Evolutionary conservation across 2,888 invertebrate species (phyloP).

Genomic region (Chymomyza caudatula): DNA sequence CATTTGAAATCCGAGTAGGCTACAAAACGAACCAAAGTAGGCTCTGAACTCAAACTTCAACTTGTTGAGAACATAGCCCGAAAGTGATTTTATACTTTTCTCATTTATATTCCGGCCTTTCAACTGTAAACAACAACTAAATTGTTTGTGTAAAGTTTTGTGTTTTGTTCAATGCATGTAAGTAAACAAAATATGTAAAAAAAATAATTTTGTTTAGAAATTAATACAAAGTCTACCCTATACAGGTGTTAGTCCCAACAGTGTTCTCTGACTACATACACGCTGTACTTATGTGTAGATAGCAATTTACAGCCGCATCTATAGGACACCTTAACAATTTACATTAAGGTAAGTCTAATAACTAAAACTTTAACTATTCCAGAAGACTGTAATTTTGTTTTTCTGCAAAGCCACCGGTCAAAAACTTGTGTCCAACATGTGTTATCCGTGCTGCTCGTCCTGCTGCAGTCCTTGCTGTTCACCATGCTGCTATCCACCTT

Average conservation of each 20-base stretch:
- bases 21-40: background rate
- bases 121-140: background rate
- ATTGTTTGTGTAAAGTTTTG: background rate
- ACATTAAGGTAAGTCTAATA: background rate
- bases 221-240: too few species aligned
- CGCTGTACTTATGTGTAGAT: too few species aligned
- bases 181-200: background rate
- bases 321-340: too few species aligned
- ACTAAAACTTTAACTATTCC: too few species aligned
- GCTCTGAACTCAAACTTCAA: background rate
- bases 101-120: background rate
- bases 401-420: background rate
- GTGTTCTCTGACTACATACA: too few species aligned
- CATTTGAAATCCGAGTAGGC: too few species aligned
- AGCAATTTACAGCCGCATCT: too few species aligned
- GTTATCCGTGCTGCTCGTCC: background rate
- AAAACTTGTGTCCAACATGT: background rate
- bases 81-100: background rate
- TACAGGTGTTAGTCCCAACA: too few species aligned
- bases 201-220: background rate
- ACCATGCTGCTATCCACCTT: slow-evolving; percentile 9
- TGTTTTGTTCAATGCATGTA: background rate
- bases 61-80: background rate
- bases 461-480: slow-evolving; percentile 1
- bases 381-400: background rate